Evolutionary conservation across 1,140 invertebrate genomes (phyloP).

Genomic region (Ceratina japonica): DNA sequence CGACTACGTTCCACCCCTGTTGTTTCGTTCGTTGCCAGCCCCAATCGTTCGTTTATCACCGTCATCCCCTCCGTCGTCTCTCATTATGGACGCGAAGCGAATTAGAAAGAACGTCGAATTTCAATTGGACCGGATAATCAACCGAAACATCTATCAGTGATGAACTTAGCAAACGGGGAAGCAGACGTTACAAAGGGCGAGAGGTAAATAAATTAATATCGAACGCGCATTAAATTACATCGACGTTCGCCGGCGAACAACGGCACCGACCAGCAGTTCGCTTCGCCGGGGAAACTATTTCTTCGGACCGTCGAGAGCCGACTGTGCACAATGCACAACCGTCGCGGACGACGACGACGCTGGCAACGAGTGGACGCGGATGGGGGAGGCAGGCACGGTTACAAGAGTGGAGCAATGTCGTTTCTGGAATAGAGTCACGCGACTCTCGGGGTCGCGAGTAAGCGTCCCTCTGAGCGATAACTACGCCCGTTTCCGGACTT

Average conservation of each 20-base stretch:
- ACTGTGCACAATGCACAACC: too few species aligned
- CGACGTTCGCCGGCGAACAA: constrained; percentile 10
- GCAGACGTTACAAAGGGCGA: not conserved
- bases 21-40: not conserved
- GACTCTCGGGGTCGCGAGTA: constrained; percentile 38
- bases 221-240: constrained; percentile 13
- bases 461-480: constrained; percentile 44
- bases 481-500: constrained; percentile 38
- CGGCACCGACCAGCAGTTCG: not conserved
- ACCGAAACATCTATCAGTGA: too few species aligned
- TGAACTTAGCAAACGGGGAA: not conserved
- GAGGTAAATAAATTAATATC: not conserved
- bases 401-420: constrained; percentile 42
- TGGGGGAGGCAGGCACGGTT: not conserved
- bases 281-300: too few species aligned
- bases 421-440: constrained; percentile 46
- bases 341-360: too few species aligned
- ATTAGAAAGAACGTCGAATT: not conserved
- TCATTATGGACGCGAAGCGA: not conserved
- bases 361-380: not conserved
- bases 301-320: too few species aligned
- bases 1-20: not conserved
- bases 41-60: not conserved
- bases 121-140: not conserved
- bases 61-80: too few species aligned